These are phyloP conservation scores for Hydrotaea diabolus DNA, from an alignment of 2,888 invertebrate genomes.

Conservation along the genomic window DNA sequence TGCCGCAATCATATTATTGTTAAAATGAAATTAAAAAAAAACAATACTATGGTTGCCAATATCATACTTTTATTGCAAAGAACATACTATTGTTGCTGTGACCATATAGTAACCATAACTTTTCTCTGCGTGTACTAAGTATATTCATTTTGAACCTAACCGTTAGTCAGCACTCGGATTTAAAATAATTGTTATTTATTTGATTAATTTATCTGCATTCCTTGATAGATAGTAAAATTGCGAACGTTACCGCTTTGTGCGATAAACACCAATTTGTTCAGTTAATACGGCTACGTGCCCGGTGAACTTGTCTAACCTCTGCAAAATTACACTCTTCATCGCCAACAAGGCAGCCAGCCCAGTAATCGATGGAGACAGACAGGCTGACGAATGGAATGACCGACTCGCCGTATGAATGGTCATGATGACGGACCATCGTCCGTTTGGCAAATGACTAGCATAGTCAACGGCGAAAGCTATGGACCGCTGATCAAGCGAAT, in stretches of 20 bases:
- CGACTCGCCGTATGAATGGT: not conserved
- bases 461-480: not conserved
- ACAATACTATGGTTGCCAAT: no score
- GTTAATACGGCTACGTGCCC: constrained; percentile 45
- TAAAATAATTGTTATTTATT: not conserved
- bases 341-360: not conserved
- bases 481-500: not conserved
- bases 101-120: no score
- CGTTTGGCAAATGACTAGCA: not conserved
- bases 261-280: constrained; percentile 32
- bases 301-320: constrained; percentile 62
- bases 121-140: no score
- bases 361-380: constrained; percentile 21
- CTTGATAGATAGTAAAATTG: not conserved
- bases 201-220: not conserved
- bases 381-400: not conserved
- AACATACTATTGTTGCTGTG: no score
- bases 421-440: constrained; percentile 22
- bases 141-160: no score
- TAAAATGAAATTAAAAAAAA: no score
- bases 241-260: not conserved
- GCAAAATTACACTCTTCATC: constrained; percentile 6
- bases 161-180: no score
- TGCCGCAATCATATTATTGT: no score
- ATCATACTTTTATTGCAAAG: no score